phyloP scores from a whole-genome alignment of 2,797 vertebrate species.

The Paramormyrops hopkinsi region DNA sequence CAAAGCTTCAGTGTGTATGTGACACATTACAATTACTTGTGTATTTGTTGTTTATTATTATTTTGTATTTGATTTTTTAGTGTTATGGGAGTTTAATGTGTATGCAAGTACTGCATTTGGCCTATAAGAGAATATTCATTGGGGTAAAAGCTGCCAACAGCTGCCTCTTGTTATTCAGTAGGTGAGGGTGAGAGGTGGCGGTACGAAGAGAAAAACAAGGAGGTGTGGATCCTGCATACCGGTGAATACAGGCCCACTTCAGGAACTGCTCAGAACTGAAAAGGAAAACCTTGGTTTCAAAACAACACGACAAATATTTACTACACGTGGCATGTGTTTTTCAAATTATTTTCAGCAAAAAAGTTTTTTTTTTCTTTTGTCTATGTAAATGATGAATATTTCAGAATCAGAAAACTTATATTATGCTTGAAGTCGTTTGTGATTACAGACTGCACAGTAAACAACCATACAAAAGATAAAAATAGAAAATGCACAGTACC shows the following conservation, averaged over 20 bases:
- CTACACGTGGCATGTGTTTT: not conserved
- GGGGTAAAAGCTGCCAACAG: not conserved
- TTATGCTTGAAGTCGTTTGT: not conserved
- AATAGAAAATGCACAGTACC: not conserved
- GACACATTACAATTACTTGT: not conserved
- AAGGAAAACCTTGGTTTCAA: not conserved
- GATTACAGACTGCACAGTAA: not conserved
- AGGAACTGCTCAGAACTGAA: not conserved
- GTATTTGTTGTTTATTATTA: not conserved
- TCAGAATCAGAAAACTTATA: not conserved
- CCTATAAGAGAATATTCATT: not conserved
- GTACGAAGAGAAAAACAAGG: too few relatives aligned
- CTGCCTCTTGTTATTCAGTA: not conserved
- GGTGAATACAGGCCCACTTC: not conserved
- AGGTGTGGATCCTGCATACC: not conserved
- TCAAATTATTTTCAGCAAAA: not conserved
- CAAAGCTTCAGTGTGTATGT: not conserved
- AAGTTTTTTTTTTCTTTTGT: not conserved
- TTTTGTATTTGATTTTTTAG: not conserved
- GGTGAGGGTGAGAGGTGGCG: not conserved
- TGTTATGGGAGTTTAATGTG: not conserved
- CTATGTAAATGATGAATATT: not conserved
- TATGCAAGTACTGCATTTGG: not conserved
- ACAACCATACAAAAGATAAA: not conserved
- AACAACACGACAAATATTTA: not conserved